phyloP scores from a whole-genome alignment of 2,797 vertebrate species.

The Malacoraja senta region DNA sequence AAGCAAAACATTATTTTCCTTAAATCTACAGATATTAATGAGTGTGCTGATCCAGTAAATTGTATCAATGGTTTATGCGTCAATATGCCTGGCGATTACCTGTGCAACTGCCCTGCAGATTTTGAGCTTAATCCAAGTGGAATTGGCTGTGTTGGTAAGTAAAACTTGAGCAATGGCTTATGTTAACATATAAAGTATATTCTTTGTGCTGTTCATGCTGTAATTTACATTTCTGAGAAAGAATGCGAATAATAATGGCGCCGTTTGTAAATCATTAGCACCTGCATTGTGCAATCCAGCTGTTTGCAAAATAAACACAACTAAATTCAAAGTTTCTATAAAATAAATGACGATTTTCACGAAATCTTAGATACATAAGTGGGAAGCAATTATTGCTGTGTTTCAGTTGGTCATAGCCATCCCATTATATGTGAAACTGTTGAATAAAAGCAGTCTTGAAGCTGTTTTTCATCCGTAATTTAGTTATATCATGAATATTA shows the following conservation, averaged over 20 bases:
- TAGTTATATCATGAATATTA: neutral
- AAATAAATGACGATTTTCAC: neutral
- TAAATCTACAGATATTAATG: slow-evolving; percentile 46
- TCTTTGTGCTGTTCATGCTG: neutral
- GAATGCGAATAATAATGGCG: neutral
- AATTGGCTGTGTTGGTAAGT: slow-evolving; percentile 51
- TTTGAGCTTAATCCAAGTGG: slow-evolving; percentile 51
- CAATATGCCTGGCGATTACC: slow-evolving; percentile 49
- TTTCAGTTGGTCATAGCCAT: neutral
- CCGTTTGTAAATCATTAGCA: neutral
- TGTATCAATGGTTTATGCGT: slow-evolving; percentile 52
- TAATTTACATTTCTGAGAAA: neutral
- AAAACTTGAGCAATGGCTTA: neutral
- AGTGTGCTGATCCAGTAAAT: slow-evolving; percentile 50
- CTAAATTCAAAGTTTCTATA: no score
- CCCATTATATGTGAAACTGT: neutral
- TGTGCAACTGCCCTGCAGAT: slow-evolving; percentile 50
- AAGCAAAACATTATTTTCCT: neutral
- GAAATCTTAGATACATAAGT: neutral
- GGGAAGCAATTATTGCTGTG: neutral
- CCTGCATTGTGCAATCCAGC: neutral
- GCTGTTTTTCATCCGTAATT: neutral
- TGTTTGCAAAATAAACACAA: neutral
- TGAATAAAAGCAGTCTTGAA: neutral
- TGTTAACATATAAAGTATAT: neutral